phyloP scores from a whole-genome alignment of 2,888 invertebrate species.

The Crocallis elinguaria region DNA sequence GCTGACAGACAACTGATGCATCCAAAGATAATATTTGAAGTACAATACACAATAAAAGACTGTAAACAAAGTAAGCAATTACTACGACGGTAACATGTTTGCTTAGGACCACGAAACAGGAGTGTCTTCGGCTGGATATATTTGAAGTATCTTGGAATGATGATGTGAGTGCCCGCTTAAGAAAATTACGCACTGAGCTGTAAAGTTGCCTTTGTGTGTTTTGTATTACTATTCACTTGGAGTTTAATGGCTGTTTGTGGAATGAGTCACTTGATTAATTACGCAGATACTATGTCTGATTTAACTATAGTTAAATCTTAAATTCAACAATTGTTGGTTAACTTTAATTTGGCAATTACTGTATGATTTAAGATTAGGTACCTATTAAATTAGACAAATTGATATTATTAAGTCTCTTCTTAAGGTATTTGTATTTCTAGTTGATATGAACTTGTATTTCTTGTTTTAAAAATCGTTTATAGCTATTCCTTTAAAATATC shows the following conservation, averaged over 20 bases:
- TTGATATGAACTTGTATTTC: too few relatives aligned
- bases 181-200: slow-evolving; percentile 8
- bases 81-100: slow-evolving; percentile 81
- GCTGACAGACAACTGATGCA: slow-evolving; percentile 79
- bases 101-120: slow-evolving; percentile 82
- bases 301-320: too few relatives aligned
- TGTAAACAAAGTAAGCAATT: slow-evolving; percentile 82
- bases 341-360: too few relatives aligned
- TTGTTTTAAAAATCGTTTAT: too few relatives aligned
- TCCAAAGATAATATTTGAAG: slow-evolving; percentile 80
- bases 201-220: slow-evolving; percentile 7
- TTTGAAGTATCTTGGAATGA: slow-evolving; percentile 71
- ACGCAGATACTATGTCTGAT: too few relatives aligned
- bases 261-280: not conserved
- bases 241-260: not conserved
- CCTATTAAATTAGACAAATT: too few relatives aligned
- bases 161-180: slow-evolving; percentile 29
- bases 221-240: not conserved
- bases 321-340: too few relatives aligned
- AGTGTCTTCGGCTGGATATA: slow-evolving; percentile 79
- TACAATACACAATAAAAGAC: slow-evolving; percentile 82
- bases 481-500: too few relatives aligned
- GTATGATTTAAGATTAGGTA: too few relatives aligned
- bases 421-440: too few relatives aligned
- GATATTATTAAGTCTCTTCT: too few relatives aligned